Conservation (phyloP, 2,797 vertebrate genomes). For the Rhynchonycteris naso region DNA sequence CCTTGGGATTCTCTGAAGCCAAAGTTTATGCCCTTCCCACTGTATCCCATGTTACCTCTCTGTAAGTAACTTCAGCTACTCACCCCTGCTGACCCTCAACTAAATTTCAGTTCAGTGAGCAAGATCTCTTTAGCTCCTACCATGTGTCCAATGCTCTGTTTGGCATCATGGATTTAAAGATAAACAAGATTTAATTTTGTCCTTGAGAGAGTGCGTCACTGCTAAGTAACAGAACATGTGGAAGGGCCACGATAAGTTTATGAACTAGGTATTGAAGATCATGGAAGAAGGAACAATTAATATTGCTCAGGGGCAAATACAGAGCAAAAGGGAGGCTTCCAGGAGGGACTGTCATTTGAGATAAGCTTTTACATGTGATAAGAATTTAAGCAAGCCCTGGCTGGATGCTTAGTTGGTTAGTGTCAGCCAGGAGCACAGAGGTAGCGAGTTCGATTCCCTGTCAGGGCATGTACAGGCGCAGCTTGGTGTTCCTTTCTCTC, state of each 20-base stretch:
- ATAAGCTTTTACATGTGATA: neutral
- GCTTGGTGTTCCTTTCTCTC: too few relatives aligned
- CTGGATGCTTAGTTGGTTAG: too few relatives aligned
- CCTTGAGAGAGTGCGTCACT: neutral
- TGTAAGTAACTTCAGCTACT: neutral
- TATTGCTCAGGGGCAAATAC: neutral
- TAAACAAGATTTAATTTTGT: conserved; percentile 21
- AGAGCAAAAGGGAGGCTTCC: neutral
- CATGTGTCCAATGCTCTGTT: neutral
- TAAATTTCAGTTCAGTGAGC: neutral
- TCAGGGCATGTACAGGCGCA: too few relatives aligned
- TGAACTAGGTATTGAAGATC: neutral
- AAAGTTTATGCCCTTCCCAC: neutral
- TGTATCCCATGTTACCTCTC: neutral
- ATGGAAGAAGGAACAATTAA: neutral
- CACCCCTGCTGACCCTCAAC: neutral
- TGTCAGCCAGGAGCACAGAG: too few relatives aligned
- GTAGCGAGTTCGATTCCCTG: too few relatives aligned
- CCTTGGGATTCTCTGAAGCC: neutral
- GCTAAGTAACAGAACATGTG: neutral
- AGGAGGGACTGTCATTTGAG: neutral
- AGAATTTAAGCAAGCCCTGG: neutral
- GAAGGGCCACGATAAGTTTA: neutral
- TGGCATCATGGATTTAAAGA: conserved; percentile 15
- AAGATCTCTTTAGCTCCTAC: neutral